A percentile compares a stretch with the other conserved stretches of the same genome.
These are phyloP conservation scores for Cygnus olor DNA, from an alignment of 2,797 vertebrate species.

Conservation along the genomic window DNA sequence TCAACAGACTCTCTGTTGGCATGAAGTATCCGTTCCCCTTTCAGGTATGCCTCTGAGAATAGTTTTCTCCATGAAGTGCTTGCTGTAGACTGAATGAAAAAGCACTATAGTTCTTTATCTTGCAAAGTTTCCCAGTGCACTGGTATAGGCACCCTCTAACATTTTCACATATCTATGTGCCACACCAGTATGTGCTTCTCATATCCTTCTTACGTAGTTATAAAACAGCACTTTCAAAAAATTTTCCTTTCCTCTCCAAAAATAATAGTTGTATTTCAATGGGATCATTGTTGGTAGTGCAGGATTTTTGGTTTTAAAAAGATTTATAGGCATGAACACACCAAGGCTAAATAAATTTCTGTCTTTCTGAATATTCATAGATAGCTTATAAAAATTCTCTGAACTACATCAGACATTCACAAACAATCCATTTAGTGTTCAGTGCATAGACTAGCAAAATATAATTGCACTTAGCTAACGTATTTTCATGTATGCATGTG, in stretches of 20 bases:
- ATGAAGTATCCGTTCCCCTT: neutral
- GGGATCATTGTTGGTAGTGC: neutral
- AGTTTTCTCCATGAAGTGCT: neutral
- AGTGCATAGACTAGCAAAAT: neutral
- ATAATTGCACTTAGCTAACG: conserved; percentile 2
- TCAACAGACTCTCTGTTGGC: neutral
- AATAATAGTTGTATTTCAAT: neutral
- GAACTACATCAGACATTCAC: conserved; percentile 4
- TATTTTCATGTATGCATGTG: neutral
- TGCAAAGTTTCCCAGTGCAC: neutral
- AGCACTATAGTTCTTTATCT: neutral
- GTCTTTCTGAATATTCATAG: neutral
- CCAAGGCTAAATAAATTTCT: neutral
- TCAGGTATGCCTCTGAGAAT: neutral
- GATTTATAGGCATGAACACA: neutral
- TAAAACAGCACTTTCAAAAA: neutral
- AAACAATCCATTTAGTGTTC: neutral
- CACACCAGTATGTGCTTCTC: neutral
- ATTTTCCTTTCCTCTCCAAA: neutral
- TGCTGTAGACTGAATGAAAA: neutral
- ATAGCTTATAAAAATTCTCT: neutral
- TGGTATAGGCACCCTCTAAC: neutral
- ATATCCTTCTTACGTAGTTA: neutral
- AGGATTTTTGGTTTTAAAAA: neutral
- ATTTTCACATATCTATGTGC: neutral